phyloP scores from a whole-genome alignment of 2,113 vertebrate species.

The Myanophis thanlyinensis region DNA sequence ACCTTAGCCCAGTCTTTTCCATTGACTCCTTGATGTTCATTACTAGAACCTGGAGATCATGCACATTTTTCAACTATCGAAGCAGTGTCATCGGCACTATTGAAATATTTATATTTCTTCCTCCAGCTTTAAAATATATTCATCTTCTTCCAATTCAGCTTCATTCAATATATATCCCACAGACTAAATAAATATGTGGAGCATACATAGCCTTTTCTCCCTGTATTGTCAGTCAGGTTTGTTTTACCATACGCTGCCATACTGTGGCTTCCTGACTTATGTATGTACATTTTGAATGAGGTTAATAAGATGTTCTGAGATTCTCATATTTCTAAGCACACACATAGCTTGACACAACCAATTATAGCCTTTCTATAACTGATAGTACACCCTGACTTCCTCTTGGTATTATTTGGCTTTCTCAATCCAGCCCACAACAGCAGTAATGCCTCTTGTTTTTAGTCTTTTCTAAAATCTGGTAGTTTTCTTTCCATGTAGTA shows the following conservation, averaged over 20 bases:
- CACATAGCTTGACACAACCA: not conserved
- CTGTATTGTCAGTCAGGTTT: not conserved
- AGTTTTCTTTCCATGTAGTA: not conserved
- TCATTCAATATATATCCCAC: not conserved
- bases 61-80: not conserved
- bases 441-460: not conserved
- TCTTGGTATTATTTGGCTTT: not conserved
- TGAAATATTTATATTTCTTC: not conserved
- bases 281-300: not conserved
- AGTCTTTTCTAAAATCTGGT: not conserved
- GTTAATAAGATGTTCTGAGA: not conserved
- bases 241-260: not conserved
- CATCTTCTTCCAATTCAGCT: not conserved
- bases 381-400: not conserved
- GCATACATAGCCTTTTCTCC: not conserved
- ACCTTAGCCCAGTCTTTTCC: not conserved
- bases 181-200: not conserved
- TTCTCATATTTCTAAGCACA: not conserved
- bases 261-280: not conserved
- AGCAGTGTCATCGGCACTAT: not conserved
- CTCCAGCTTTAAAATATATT: not conserved
- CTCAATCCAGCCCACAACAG: not conserved
- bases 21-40: not conserved
- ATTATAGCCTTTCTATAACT: not conserved
- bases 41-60: not conserved